phyloP scores from a whole-genome alignment of 2,888 invertebrate species.

The Phaonia tiefii region DNA sequence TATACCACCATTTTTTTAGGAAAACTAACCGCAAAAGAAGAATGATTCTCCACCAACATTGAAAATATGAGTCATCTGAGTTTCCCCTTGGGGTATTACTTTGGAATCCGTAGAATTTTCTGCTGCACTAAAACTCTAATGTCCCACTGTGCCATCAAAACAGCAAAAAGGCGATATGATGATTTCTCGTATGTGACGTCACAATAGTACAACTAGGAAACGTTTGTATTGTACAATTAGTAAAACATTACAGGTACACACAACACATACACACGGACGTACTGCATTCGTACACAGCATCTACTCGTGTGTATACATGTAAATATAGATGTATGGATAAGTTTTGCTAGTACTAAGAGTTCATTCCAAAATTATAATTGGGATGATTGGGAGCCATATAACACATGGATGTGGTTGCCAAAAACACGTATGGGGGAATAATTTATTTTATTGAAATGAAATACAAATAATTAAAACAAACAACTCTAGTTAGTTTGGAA shows the following conservation, averaged over 20 bases:
- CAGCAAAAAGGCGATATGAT: slow-evolving; percentile 27
- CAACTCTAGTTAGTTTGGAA: no score
- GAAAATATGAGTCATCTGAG: no score
- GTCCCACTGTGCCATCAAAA: slow-evolving; percentile 56
- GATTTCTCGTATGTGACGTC: slow-evolving; percentile 61
- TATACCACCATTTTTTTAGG: no score
- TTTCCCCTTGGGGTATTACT: no score
- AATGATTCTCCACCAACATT: no score
- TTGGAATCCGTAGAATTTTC: neutral
- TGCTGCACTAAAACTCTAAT: neutral
- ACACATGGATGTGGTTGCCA: neutral
- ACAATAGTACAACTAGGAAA: slow-evolving; percentile 52
- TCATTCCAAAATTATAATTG: slow-evolving; percentile 44
- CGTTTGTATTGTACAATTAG: slow-evolving; percentile 53
- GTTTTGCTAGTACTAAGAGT: slow-evolving; percentile 46
- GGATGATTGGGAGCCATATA: no score
- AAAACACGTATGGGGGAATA: no score
- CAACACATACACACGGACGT: no score
- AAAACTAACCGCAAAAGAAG: no score
- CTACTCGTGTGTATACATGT: slow-evolving; percentile 21
- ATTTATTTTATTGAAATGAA: no score
- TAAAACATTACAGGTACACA: slow-evolving; percentile 57
- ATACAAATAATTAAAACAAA: no score
- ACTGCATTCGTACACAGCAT: slow-evolving; percentile 23
- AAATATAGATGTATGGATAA: slow-evolving; percentile 15